Conservation (phyloP, 2,888 invertebrate genomes). For the Cephus nigrinus region DNA sequence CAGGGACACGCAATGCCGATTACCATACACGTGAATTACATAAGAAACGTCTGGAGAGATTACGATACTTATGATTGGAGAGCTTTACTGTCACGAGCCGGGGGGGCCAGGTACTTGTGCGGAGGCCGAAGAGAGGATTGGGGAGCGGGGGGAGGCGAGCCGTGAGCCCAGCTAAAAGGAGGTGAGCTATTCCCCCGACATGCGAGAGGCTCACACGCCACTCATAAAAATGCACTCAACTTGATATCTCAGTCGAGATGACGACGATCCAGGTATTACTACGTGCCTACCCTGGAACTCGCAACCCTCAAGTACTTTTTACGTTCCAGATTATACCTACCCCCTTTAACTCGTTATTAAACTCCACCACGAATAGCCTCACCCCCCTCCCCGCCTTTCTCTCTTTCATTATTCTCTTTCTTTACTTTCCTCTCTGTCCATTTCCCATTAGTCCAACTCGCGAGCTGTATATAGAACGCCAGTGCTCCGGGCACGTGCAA, state of each 20-base stretch:
- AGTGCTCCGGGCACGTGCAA: too few relatives aligned
- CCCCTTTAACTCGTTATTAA: conserved; percentile 23
- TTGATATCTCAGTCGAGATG: conserved; percentile 40
- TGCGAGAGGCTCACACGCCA: conserved; percentile 51
- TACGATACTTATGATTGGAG: conserved; percentile 56
- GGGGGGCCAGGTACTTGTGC: conserved; percentile 28
- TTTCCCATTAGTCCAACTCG: too few relatives aligned
- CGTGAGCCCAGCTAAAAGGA: neutral
- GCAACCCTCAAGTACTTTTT: conserved; percentile 14
- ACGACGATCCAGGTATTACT: conserved; percentile 18
- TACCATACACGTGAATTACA: conserved; percentile 60
- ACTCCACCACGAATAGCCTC: conserved; percentile 19
- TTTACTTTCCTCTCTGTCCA: too few relatives aligned
- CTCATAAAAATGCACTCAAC: conserved; percentile 50
- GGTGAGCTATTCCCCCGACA: conserved; percentile 34
- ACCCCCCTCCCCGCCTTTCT: too few relatives aligned
- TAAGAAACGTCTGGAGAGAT: conserved; percentile 54
- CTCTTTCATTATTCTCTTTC: too few relatives aligned
- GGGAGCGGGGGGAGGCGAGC: conserved; percentile 25
- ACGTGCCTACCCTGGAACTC: conserved; percentile 20
- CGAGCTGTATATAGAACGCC: too few relatives aligned
- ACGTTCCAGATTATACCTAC: conserved; percentile 7
- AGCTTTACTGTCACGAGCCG: conserved; percentile 47
- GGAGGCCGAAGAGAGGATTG: conserved; percentile 16
- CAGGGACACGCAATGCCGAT: conserved; percentile 51